Percentiles rank a stretch among this genome's conserved stretches.
Conservation (phyloP, 2,113 vertebrate species). For the Ailuropoda melanoleuca region DNA sequence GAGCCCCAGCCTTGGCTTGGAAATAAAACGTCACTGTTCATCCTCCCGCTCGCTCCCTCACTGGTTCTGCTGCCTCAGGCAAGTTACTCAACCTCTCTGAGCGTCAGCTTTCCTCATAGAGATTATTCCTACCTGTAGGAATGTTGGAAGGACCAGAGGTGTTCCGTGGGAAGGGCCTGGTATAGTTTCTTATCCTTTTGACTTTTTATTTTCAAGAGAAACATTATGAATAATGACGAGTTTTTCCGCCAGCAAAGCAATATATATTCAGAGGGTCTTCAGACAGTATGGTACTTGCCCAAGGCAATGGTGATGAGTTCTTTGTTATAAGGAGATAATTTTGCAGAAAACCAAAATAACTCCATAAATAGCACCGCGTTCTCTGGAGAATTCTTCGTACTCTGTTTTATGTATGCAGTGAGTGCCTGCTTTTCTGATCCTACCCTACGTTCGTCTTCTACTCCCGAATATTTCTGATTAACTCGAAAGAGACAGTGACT, state of each 20-base stretch:
- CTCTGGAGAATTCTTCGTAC: neutral
- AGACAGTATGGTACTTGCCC: neutral
- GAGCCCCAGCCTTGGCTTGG: neutral
- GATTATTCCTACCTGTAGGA: neutral
- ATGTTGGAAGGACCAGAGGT: rapidly evolving
- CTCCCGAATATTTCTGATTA: neutral
- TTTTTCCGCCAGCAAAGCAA: neutral
- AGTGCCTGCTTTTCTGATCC: neutral
- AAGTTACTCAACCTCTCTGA: neutral
- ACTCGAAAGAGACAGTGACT: neutral
- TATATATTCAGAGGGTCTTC: neutral
- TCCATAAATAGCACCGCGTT: neutral
- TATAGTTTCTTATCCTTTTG: rapidly evolving
- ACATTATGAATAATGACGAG: rapidly evolving
- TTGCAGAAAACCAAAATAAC: neutral
- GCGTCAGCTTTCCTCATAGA: neutral
- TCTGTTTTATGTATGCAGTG: too few relatives aligned
- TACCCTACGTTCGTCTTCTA: neutral
- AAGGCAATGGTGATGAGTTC: neutral
- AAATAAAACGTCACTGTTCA: neutral
- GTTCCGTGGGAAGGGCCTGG: rapidly evolving
- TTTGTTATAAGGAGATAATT: neutral
- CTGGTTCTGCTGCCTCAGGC: neutral
- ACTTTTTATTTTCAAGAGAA: neutral
- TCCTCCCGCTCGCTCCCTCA: neutral